Conservation (phyloP, 2,888 invertebrate genomes). For the Pemphredon lugubris region DNA sequence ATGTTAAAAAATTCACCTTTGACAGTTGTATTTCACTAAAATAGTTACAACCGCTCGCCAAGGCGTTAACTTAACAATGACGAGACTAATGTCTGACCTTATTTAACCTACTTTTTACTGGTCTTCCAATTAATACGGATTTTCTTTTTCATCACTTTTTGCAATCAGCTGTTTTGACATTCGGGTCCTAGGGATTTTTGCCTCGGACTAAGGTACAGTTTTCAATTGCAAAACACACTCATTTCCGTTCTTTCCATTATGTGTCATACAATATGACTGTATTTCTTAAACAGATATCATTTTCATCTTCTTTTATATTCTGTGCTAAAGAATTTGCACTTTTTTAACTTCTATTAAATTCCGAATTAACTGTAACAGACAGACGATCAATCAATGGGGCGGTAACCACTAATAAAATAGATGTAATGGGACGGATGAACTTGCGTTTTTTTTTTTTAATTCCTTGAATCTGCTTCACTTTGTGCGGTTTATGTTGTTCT, state of each 20-base stretch:
- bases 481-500: too few relatives aligned
- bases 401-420: too few relatives aligned
- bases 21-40: conserved; percentile 33
- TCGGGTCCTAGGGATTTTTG: conserved; percentile 53
- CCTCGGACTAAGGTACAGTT: conserved; percentile 12
- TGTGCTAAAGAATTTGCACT: too few relatives aligned
- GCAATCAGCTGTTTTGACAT: conserved; percentile 65
- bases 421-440: too few relatives aligned
- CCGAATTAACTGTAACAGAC: too few relatives aligned
- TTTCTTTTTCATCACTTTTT: conserved; percentile 61
- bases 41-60: conserved; percentile 26
- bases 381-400: too few relatives aligned
- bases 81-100: conserved; percentile 48
- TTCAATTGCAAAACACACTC: background rate
- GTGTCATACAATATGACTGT: too few relatives aligned
- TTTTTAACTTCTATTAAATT: too few relatives aligned
- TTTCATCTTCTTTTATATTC: too few relatives aligned
- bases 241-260: background rate
- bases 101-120: conserved; percentile 61
- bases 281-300: too few relatives aligned
- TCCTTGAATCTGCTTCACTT: too few relatives aligned
- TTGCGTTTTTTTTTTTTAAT: too few relatives aligned
- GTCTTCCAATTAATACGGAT: conserved; percentile 60
- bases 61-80: conserved; percentile 26
- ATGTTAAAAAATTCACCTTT: conserved; percentile 49